These are phyloP conservation scores for Heloderma charlesbogerti DNA, from an alignment of 2,113 vertebrate species.

Conservation along the genomic window DNA sequence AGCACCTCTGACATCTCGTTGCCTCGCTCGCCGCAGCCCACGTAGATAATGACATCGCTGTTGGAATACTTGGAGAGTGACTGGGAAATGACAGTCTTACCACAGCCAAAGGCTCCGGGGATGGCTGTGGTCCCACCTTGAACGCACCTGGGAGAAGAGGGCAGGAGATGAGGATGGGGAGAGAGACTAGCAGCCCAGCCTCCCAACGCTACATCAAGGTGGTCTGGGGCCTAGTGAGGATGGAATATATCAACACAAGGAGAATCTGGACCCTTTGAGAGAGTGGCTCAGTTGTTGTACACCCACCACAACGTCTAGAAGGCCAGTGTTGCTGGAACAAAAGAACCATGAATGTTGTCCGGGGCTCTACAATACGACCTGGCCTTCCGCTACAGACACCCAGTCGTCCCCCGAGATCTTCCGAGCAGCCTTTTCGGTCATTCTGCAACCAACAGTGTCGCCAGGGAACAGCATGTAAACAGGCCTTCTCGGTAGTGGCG, in stretches of 20 bases:
- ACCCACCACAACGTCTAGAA: background rate
- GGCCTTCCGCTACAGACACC: too few species aligned
- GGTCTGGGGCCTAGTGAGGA: fast-evolving
- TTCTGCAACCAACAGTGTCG: too few species aligned
- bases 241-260: too few species aligned
- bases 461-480: too few species aligned
- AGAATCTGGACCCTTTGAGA: background rate
- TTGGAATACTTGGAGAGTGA: conserved; percentile 76
- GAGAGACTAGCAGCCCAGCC: background rate
- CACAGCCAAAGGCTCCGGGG: conserved; percentile 68
- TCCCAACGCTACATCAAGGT: fast-evolving
- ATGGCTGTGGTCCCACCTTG: conserved; percentile 75
- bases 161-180: background rate
- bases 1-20: conserved; percentile 76
- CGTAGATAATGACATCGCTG: conserved; percentile 73
- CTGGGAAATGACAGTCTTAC: conserved; percentile 74
- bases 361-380: too few species aligned
- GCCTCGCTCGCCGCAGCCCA: conserved; percentile 71
- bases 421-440: too few species aligned
- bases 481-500: too few species aligned
- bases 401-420: too few species aligned
- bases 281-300: background rate
- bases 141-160: conserved; percentile 52
- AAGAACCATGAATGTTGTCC: too few species aligned
- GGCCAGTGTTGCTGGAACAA: background rate